phyloP scores from a whole-genome alignment of 1,140 invertebrate genomes.

The Geopemphigus sp. region DNA sequence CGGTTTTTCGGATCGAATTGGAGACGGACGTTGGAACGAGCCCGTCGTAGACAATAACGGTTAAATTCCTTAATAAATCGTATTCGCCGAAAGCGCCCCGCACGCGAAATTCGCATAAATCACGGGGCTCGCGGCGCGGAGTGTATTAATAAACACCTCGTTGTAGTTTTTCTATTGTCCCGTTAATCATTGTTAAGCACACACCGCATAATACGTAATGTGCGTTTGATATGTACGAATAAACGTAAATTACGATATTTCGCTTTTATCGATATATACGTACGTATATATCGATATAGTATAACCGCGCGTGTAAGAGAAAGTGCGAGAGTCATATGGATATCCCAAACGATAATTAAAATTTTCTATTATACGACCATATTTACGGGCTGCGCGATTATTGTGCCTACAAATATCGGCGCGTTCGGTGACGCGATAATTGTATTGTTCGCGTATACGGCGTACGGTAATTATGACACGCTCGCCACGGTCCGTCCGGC shows the following conservation, averaged over 20 bases:
- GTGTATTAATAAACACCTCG: constrained; percentile 42
- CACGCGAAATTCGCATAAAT: constrained; percentile 9
- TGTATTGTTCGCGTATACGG: too few relatives aligned
- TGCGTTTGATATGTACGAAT: constrained; percentile 15
- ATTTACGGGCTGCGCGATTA: too few relatives aligned
- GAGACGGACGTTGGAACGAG: background rate
- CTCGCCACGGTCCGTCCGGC: too few relatives aligned
- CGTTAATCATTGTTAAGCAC: constrained; percentile 18
- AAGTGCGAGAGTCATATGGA: too few relatives aligned
- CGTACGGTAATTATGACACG: too few relatives aligned
- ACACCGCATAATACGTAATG: background rate
- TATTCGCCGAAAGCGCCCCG: background rate
- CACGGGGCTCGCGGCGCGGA: background rate
- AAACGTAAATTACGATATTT: constrained; percentile 17
- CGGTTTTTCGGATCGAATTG: background rate
- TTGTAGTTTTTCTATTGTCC: constrained; percentile 30
- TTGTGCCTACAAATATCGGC: too few relatives aligned
- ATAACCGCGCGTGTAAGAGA: too few relatives aligned
- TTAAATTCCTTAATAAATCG: constrained; percentile 1
- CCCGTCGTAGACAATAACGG: background rate
- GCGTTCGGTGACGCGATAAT: too few relatives aligned
- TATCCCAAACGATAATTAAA: too few relatives aligned
- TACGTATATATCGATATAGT: too few relatives aligned
- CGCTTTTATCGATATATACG: too few relatives aligned
- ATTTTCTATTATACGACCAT: too few relatives aligned